Base-by-base conservation (phyloP, 2,797 vertebrate species). In the Fundulus diaphanus region DNA sequence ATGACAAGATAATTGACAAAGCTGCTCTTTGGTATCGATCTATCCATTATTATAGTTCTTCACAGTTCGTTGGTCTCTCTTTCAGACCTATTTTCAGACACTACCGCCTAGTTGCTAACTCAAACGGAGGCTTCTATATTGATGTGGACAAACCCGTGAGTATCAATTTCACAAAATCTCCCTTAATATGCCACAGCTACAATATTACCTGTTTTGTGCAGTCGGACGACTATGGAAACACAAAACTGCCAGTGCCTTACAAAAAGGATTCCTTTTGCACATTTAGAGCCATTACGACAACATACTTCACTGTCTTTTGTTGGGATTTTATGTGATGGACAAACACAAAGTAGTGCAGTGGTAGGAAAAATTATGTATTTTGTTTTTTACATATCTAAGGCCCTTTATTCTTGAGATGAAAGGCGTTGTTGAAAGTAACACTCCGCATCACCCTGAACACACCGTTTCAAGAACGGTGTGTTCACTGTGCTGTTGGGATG, bases 61-160 rank as follows among this genome's bases (percentile, higher is more conserved):
- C 13, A 37, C 49, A 29, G 29, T 42, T 46, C 15, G 33, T 56
- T 78, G 0, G 0, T 66, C 11, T 63, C 42, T 46, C 49, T 44
- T 4, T 48, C 84, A 95, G 94, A 0, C 20, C 90, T 0, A 48
- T 94, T 22, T 79, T 96, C 81, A 95, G 73, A 82, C 96, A 97
- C 90, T 97, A 97, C 85, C 94, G 84, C 0, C 94, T 98, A 83
- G 84, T 37, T 3, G 81, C 76, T 9, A 78, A 24, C 0, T 71
- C 65, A 0, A 87, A 88, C 0, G 80, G 90, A 0, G 89, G 92
- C n/a, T 97, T 95, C 54, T 0, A 75, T 72, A 95, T 97, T 1
- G 95, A 94, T 0, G 73, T 97, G 35, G 95, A 97, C 5, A 76
- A 80, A 5, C 96, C 95, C 59, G 97, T 97, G 87, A 96, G 96